phyloP scores from a whole-genome alignment of 2,888 invertebrate species.

The Andrena chrysosceles region DNA sequence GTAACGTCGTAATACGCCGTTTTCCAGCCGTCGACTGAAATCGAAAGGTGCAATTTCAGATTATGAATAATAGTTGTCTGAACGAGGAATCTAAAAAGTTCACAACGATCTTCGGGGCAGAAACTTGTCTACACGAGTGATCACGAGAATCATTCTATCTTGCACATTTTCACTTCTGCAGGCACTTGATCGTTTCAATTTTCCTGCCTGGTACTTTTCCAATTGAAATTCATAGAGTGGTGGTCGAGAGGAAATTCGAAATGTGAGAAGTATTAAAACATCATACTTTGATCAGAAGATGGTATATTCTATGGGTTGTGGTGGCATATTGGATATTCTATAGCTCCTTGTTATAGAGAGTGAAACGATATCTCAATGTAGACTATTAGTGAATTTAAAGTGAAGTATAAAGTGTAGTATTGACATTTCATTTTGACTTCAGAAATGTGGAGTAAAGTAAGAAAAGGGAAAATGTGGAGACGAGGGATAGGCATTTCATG shows the following conservation, averaged over 20 bases:
- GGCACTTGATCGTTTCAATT: constrained; percentile 10
- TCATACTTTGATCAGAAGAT: too few species aligned
- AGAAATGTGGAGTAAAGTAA: too few species aligned
- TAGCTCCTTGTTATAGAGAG: too few species aligned
- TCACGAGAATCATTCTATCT: constrained; percentile 3
- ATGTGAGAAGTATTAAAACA: too few species aligned
- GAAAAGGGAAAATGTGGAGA: too few species aligned
- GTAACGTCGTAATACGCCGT: constrained; percentile 17
- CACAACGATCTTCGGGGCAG: not conserved
- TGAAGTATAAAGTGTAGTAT: too few species aligned
- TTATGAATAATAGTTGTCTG: constrained; percentile 13
- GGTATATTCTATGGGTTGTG: too few species aligned
- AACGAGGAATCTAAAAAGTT: constrained; percentile 1
- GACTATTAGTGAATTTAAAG: too few species aligned
- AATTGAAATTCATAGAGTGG: constrained; percentile 6
- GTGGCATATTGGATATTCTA: not conserved
- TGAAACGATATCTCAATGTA: too few species aligned
- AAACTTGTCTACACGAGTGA: constrained; percentile 8
- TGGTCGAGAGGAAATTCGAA: too few species aligned
- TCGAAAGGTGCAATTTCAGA: constrained; percentile 40
- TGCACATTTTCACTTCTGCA: constrained; percentile 32
- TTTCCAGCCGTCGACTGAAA: not conserved
- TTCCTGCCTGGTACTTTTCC: not conserved
- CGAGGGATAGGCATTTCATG: too few species aligned
- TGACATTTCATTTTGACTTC: too few species aligned